Evolutionary conservation across 2,797 vertebrate genomes (phyloP).

Genomic region (Delichon dasypus): DNA sequence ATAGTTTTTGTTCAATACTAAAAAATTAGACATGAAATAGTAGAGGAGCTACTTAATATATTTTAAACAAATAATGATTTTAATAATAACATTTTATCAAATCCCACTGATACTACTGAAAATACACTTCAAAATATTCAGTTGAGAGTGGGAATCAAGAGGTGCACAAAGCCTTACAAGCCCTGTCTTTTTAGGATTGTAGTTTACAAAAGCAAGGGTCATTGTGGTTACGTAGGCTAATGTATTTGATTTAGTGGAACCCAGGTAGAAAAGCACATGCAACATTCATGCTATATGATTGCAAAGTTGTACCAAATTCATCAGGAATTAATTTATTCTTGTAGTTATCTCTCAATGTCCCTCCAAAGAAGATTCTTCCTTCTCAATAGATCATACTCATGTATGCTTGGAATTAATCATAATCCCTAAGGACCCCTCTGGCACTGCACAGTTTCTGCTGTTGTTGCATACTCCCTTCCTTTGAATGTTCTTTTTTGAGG

Average conservation of each 20-base stretch:
- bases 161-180: neutral
- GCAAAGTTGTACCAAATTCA: neutral
- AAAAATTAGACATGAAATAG: neutral
- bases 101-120: neutral
- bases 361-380: neutral
- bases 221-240: neutral
- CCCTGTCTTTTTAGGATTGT: neutral
- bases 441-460: neutral
- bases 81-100: neutral
- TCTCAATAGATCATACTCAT: neutral
- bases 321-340: neutral
- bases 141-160: neutral
- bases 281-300: neutral
- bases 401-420: neutral
- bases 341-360: neutral
- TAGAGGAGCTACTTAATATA: neutral
- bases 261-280: neutral
- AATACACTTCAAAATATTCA: neutral
- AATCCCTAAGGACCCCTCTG: neutral
- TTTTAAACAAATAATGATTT: neutral
- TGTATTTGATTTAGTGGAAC: neutral
- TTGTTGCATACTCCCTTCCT: neutral
- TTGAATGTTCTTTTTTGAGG: neutral
- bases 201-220: neutral
- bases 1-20: neutral